Base-by-base conservation (phyloP, 2,113 vertebrate species). In the Eptatretus burgeri region DNA sequence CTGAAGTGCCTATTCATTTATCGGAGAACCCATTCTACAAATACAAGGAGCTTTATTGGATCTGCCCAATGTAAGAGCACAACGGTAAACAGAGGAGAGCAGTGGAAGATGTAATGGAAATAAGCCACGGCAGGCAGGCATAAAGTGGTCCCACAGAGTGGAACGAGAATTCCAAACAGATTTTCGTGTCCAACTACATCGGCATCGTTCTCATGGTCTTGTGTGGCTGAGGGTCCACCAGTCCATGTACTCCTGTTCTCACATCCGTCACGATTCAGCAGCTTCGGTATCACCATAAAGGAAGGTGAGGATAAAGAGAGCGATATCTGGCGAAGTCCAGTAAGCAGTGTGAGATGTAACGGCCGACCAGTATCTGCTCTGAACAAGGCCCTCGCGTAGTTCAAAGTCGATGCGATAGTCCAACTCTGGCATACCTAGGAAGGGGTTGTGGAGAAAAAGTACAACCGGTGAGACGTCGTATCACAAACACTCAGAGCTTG, bases 281-380 rank as follows among this genome's bases (percentile, higher is more conserved):
- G 56, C 9, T 12, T 60, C 56, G 10, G 20, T 20, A 20, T 60
- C 56, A 20, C n/a, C n/a, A n/a, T 20, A 86, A 75, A 94, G 83
- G 75, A 98, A 98, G 65, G 87, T 88, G 66, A 96, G 75, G 14
- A 98, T 79, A 73, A 98, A 96, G 14, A 94, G 82, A 1, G 91
- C 87, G 11, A 98, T 79, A 65, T 98, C 91, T 69, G 85, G 80
- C 9, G 89, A 96, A 50, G 80, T 86, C 91, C 91, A 98, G 62
- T 98, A 98, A 66, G 84, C 82, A 17, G 91, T 98, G 73, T 98
- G 89, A 0, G 91, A 98, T 0, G 89, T 98, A 73, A 98, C 87
- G 0, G 87, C 82, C 0, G 91, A 98, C 91, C 89, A 96, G 66
- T 93, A 96, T 67, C 89, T 81, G 72, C 82, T 98, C 74, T 94